Conservation (phyloP, 2,888 invertebrate genomes). For the Micoletzkya japonica region DNA sequence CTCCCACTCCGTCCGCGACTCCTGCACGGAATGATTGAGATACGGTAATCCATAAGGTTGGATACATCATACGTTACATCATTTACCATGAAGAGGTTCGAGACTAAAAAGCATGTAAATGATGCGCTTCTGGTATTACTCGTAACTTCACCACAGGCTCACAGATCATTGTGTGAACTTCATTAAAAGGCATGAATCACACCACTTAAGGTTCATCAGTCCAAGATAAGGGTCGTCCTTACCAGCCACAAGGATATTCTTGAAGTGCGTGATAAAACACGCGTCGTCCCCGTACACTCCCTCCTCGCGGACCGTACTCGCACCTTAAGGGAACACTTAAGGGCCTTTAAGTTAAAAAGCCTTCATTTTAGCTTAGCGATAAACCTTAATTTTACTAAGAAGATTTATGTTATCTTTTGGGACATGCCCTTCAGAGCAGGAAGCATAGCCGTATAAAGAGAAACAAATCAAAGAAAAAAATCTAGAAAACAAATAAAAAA, state of each 20-base stretch:
- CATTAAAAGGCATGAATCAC: too few species aligned
- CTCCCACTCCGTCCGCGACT: slow-evolving; percentile 97
- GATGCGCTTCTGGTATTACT: too few species aligned
- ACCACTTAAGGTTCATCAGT: too few species aligned
- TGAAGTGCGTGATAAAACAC: slow-evolving; percentile 81
- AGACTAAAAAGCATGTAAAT: not conserved
- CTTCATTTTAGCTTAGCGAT: too few species aligned
- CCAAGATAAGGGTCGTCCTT: slow-evolving; percentile 63
- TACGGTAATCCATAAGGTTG: not conserved
- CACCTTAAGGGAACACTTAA: slow-evolving; percentile 31
- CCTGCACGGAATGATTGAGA: slow-evolving; percentile 70
- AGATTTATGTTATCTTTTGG: too few species aligned
- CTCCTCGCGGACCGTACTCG: slow-evolving; percentile 63
- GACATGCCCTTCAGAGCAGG: too few species aligned
- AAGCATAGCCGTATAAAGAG: not conserved
- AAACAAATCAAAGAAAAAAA: slow-evolving; percentile 1
- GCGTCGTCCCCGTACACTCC: slow-evolving; percentile 97
- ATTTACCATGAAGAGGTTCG: not conserved
- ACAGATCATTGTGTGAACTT: too few species aligned
- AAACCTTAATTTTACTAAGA: too few species aligned
- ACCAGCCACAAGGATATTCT: slow-evolving; percentile 90
- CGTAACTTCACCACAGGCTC: too few species aligned
- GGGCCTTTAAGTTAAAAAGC: not conserved
- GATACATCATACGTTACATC: not conserved
- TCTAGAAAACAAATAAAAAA: not conserved